These are phyloP conservation scores for Chlorops oryzae DNA, from an alignment of 1,140 invertebrate species.

Conservation along the genomic window DNA sequence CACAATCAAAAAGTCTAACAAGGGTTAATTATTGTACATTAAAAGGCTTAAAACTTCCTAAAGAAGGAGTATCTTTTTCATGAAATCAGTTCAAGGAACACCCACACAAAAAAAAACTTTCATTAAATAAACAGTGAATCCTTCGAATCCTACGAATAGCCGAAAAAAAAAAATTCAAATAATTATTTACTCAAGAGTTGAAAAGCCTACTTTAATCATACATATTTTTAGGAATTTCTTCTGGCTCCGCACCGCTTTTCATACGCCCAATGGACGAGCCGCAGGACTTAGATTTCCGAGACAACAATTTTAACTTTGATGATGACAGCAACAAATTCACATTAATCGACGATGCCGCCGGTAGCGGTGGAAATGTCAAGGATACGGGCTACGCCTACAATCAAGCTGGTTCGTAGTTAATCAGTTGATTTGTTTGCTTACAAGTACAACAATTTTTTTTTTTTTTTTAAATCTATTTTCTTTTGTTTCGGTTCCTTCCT, in stretches of 20 bases:
- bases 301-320: slow-evolving; percentile 38
- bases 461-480: neutral
- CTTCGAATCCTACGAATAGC: too few relatives aligned
- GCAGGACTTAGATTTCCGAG: slow-evolving; percentile 59
- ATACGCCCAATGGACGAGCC: slow-evolving; percentile 39
- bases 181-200: neutral
- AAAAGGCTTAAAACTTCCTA: too few relatives aligned
- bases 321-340: slow-evolving; percentile 49
- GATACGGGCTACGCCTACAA: slow-evolving; percentile 46
- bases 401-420: slow-evolving; percentile 42
- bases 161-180: too few relatives aligned
- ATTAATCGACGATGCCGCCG: slow-evolving; percentile 49
- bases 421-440: neutral
- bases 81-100: too few relatives aligned
- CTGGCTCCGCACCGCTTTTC: slow-evolving; percentile 36
- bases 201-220: too few relatives aligned
- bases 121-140: too few relatives aligned
- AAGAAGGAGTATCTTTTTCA: too few relatives aligned
- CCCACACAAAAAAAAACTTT: too few relatives aligned
- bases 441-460: neutral
- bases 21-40: too few relatives aligned
- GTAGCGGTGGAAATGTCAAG: slow-evolving; percentile 20
- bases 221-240: slow-evolving; percentile 17
- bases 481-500: neutral
- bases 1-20: too few relatives aligned